phyloP scores from a whole-genome alignment of 2,113 vertebrate genomes.

The Triplophysa siluroides region DNA sequence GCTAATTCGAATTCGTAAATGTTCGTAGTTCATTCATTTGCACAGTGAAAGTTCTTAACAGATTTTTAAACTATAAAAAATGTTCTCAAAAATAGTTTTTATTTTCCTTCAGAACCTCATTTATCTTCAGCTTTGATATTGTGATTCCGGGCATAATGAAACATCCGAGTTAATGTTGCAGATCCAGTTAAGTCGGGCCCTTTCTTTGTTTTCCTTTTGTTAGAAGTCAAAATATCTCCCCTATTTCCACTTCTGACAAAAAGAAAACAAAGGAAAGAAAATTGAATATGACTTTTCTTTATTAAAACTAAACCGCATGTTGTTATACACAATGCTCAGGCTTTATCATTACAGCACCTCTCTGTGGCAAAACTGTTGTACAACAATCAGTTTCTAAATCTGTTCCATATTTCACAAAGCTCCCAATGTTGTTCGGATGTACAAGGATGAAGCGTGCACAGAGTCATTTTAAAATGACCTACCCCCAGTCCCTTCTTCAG shows the following conservation, averaged over 20 bases:
- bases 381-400: neutral
- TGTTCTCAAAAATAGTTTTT: neutral
- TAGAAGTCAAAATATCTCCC: no score
- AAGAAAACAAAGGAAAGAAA: neutral
- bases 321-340: neutral
- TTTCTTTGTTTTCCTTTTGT: no score
- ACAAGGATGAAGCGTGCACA: neutral
- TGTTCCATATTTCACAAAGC: neutral
- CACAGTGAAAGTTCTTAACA: neutral
- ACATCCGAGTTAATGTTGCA: constrained; percentile 12
- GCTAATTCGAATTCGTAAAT: neutral
- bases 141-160: neutral
- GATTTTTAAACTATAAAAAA: neutral
- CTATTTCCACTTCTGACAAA: neutral
- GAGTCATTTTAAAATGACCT: constrained; percentile 30
- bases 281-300: neutral
- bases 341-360: constrained; percentile 28
- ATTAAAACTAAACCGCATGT: neutral
- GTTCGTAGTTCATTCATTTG: no score
- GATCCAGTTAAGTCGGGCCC: neutral
- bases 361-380: constrained; percentile 29
- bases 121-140: constrained; percentile 8
- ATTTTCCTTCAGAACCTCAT: neutral
- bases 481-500: constrained; percentile 2
- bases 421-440: neutral